Base-by-base conservation (phyloP, 2,113 vertebrate genomes). In the Peucedramus taeniatus region DNA sequence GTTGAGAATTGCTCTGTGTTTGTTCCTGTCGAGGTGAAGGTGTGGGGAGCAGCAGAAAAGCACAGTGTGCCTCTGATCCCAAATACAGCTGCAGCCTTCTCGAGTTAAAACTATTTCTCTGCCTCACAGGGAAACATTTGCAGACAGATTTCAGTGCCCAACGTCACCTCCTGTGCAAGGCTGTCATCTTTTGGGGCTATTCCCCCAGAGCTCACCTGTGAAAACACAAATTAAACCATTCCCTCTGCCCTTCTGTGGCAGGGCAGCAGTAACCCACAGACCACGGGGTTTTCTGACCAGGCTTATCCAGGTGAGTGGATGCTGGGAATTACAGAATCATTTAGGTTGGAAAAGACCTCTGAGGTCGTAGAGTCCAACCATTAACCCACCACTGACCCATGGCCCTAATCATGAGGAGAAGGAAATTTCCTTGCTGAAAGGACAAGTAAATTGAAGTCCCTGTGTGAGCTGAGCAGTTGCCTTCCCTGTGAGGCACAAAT, bases 91-190 rank as follows among this genome's bases (percentile, higher is more conserved):
- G 4, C 15, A 30, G 35, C 50, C 27, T 16, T 37, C n/a, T 37
- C 0, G 0, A 13, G 35, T 20, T 45, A 61, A 28, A 45, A 28
- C 45, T 4, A 2, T 20, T 79, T 9, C 50, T 39, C 39, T 47
- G 35, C 56, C 51, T 49, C 61, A 5, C 83, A 35, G 47, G 3
- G 19, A 11, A 60, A 39, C n/a, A 1, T 31, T 8, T 53, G 35
- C 50, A 56, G 39, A 3, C 5, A 14, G 50, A 49, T 50, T 53
- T n/a, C 44, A 16, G 11, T 4, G 1, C 33, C 63, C 83, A 22
- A 1, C 35, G 3, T 40, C 83, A 6, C 54, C 87, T 83, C 60
- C 76, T 53, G 8, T 13, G 40, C 75, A 7, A 44, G 61, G 45
- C 2, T 76, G 45, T 53, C 65, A 26, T 74, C 33, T 61, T 33